Conservation (phyloP, 2,797 vertebrate genomes). For the Pitangus sulphuratus region DNA sequence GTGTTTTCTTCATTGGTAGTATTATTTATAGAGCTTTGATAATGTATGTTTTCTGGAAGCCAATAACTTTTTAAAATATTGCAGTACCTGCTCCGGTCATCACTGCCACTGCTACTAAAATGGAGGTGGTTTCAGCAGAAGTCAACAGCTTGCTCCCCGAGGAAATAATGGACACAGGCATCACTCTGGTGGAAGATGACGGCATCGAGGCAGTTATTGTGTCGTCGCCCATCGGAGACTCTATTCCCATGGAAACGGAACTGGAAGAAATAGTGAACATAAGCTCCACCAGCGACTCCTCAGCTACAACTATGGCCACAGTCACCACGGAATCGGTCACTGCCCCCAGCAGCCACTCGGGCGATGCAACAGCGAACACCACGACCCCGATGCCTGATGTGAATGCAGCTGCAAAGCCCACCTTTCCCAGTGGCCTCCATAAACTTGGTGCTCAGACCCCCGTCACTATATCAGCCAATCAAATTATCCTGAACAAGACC, state of each 20-base stretch:
- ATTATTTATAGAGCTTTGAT: background rate
- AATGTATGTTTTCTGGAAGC: background rate
- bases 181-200: conserved; percentile 87
- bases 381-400: conserved; percentile 74
- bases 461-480: conserved; percentile 89
- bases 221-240: conserved; percentile 74
- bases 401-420: conserved; percentile 70
- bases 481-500: conserved; percentile 93
- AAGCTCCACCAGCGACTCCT: conserved; percentile 70
- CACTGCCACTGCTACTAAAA: conserved; percentile 72
- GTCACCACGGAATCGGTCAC: conserved; percentile 65
- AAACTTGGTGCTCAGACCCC: conserved; percentile 85
- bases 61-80: conserved; percentile 63
- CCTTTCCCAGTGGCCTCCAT: conserved; percentile 81
- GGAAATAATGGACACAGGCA: conserved; percentile 97
- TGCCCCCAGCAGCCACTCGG: conserved; percentile 76
- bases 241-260: conserved; percentile 96
- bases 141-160: conserved; percentile 97
- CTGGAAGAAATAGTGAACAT: conserved; percentile 85
- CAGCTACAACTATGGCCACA: conserved; percentile 12
- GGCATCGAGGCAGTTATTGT: conserved; percentile 81
- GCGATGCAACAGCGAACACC: conserved; percentile 62
- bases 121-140: conserved; percentile 97
- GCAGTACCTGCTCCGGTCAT: conserved; percentile 64
- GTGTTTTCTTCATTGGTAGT: background rate